Percentiles rank a stretch among this genome's conserved stretches.
These are phyloP conservation scores for Hipposideros larvatus DNA, from an alignment of 2,797 vertebrate genomes.

Conservation along the genomic window DNA sequence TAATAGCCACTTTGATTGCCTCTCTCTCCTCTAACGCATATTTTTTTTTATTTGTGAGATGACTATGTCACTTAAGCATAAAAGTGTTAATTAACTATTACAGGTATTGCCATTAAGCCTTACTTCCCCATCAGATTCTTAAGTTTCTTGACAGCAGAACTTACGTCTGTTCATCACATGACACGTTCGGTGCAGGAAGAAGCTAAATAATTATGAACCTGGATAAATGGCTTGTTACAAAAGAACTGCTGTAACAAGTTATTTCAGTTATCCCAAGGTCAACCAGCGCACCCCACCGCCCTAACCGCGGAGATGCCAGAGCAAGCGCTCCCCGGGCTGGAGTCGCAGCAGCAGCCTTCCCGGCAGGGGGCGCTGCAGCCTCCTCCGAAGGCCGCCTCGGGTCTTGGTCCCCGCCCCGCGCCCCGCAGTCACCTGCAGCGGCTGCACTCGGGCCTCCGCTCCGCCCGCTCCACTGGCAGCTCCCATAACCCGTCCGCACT, in stretches of 20 bases:
- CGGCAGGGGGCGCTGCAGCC: constrained; percentile 38
- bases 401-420: neutral
- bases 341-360: neutral
- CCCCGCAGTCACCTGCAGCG: constrained; percentile 92
- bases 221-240: neutral
- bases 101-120: neutral
- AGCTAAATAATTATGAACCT: neutral
- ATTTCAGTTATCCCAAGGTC: neutral
- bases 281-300: neutral
- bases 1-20: neutral
- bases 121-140: neutral
- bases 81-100: too few species aligned
- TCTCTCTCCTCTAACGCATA: neutral
- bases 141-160: neutral
- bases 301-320: fast-evolving
- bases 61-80: neutral
- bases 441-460: constrained; percentile 93
- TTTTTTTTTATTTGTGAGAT: neutral
- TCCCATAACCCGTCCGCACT: constrained; percentile 91
- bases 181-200: neutral
- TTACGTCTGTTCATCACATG: neutral
- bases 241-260: too few species aligned
- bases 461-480: constrained; percentile 92
- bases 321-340: fast-evolving
- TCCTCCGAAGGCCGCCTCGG: fast-evolving